Conservation (phyloP, 2,113 vertebrate species). For the Apodemus speciosus region DNA sequence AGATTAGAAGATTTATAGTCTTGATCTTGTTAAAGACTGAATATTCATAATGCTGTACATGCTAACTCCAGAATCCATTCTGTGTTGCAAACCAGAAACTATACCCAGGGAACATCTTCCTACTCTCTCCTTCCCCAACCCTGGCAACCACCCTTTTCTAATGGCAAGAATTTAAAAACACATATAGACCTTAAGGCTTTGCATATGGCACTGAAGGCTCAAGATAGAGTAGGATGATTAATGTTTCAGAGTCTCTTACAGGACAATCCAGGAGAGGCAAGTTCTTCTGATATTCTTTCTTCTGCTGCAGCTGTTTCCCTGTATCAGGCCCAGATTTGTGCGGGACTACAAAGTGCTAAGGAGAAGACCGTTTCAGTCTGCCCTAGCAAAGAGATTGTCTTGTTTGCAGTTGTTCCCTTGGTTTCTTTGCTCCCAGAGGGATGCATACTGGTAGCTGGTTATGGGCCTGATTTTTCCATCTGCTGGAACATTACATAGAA, state of each 20-base stretch:
- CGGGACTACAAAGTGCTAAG: not conserved
- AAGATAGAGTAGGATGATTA: not conserved
- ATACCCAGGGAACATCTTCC: not conserved
- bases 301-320: not conserved
- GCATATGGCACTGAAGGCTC: not conserved
- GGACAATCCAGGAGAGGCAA: not conserved
- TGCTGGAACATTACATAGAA: not conserved
- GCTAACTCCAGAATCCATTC: not conserved
- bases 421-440: not conserved
- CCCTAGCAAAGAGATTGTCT: not conserved
- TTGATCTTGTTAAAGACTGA: not conserved
- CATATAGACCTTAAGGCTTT: not conserved
- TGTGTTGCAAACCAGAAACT: not conserved
- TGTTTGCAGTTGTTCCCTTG: not conserved
- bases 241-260: not conserved
- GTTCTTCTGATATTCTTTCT: not conserved
- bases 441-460: not conserved
- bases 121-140: not conserved
- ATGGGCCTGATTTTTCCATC: not conserved
- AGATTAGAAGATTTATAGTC: not conserved
- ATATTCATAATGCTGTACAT: not conserved
- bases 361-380: not conserved
- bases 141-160: not conserved
- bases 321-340: rapidly evolving
- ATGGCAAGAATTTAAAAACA: not conserved